Base-by-base conservation (phyloP, 2,888 invertebrate genomes). In the Campaea margaritaria region DNA sequence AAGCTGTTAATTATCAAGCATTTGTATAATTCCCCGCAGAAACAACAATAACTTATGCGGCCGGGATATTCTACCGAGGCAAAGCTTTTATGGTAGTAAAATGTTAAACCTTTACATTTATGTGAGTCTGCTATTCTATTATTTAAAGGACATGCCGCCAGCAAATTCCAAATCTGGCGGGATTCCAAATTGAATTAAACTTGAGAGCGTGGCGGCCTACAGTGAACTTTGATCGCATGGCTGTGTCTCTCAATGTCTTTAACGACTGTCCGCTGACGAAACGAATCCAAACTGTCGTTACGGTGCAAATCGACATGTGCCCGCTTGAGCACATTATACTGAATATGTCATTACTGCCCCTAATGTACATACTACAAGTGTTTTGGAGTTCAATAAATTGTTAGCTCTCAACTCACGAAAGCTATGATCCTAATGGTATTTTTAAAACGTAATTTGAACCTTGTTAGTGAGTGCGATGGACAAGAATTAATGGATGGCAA, bases 111-210 rank as follows among this genome's bases (percentile, higher is more conserved):
- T 79, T 74, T 76, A 77, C 71, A 76, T 82, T 81, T 78, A 76
- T 76, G 79, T 74, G 76, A 80, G 76, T 79, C 76, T 71, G 80
- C 83, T 83, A 79, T 86, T 87, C 82, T 87, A 86, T 87, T 88
- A 88, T 88, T 89, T 87, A 87, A 84, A 81, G 84, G 86, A 86
- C 85, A 83, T 74, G 82, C 77, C 76, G 81, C 82, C 82, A 85
- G 86, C 86, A 82, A 86, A 87, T 87, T 86, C 82, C 76, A 81
- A 87, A 87, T 87, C 88, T 91, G 90, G 90, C 89, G 72, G 73
- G 65, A 70, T 67, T 86, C 90, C 90, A 90, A 90, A 91, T 89
- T 88, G 89, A 91, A 89, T 91, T 87, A 88, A 90, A 87, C 83
- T 85, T 72, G 81, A 76, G 78, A 81, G 75, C 78, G 76, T 75